Base-by-base conservation (phyloP, 2,888 invertebrate genomes). In the Oligia latruncula region DNA sequence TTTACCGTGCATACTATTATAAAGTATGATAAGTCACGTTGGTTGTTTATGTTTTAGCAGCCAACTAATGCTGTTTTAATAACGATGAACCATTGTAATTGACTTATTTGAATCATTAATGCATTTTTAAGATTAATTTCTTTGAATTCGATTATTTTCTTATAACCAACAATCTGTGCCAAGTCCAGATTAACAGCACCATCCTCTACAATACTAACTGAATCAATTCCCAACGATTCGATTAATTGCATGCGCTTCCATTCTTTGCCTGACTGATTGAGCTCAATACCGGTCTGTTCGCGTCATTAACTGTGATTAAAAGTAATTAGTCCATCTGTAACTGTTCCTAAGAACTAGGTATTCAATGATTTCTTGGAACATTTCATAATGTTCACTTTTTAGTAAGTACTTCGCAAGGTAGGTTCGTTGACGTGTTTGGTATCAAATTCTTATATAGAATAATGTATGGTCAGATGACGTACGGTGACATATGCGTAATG, bases 241-340 rank as follows among this genome's bases (percentile, higher is more conserved):
- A 85, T 82, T 81, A 78, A 85, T 86, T 72, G 68, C 62, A 80
- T 82, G 62, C 80, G 74, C 76, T 74, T 76, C 77, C 65, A 81
- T 84, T 83, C 75, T 77, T 77, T 64, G 71, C 40, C 23, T 74
- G 70, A 75, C 49, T 76, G 82, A 84, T 87, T 76, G 60, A 72
- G 71, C 52, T 72, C 60, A 71, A 80, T 80, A 83, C 81, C 68
- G 74, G 70, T 80, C 29, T 52, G 64, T 72, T 67, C 66, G 77
- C 74, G 79, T 84, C 87, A 86, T 89, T 86, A 81, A 71, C 68
- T 73, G 70, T 80, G 55, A 86, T 90, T 87, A 87, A 77, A 62
- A 49, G 77, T 83, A 87, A 88, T 90, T 86, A 84, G 76, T 85
- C 46, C 35, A 52, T 66, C 46, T 78, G 72, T 77, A 84, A 78